Base-by-base conservation (phyloP, 2,888 invertebrate genomes). In the Pollenia angustigena region DNA sequence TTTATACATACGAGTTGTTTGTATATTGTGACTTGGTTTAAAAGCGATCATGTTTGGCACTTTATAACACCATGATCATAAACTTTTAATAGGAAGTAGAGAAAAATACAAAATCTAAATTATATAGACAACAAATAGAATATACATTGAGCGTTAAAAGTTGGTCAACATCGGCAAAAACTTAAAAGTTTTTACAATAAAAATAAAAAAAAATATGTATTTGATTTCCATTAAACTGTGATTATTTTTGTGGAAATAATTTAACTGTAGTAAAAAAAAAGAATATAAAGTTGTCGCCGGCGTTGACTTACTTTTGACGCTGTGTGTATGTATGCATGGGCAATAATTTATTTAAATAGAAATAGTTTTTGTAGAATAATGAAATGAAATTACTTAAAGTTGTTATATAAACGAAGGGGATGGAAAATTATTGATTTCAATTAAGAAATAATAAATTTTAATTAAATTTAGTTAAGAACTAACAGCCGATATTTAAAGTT, bases 31-130 rank as follows among this genome's bases (percentile, higher is more conserved):
- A 23, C 42, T 16, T 72, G 52, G 16, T 72, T 32, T 76, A 50
- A 80, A 87, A 74, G 87, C 81, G 87, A 81, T 84, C 87, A 87
- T 74, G 84, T 78, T 84, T 87, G 84, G 84, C 87, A 87, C 74
- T 87, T 87, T 84, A 78, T 83, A 82, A 74, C 74, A 72, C 82
- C 80, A 40, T 16, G 80, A 80, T 69, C 79, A 81, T 68, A 52
- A 52, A 23, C 6, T 42, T 48, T 46, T 56, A 64, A 62, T 46
- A 60, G 23, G 68, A 23, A 85, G 32, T 64, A 64, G 32, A 50
- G 62, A 74, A 78, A 88, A 84, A 82, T 32, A 58, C 44, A 75
- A 80, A 78, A 87, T 40, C 60, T 84, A 85, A 85, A 84, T 82
- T 85, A 75, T 80, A 85, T 62, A 52, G 76, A 83, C 83, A 83